Evolutionary conservation across 2,888 invertebrate species (phyloP), one percentile per base, ranked within the genome.

Genomic region (Sycophila texana): DNA sequence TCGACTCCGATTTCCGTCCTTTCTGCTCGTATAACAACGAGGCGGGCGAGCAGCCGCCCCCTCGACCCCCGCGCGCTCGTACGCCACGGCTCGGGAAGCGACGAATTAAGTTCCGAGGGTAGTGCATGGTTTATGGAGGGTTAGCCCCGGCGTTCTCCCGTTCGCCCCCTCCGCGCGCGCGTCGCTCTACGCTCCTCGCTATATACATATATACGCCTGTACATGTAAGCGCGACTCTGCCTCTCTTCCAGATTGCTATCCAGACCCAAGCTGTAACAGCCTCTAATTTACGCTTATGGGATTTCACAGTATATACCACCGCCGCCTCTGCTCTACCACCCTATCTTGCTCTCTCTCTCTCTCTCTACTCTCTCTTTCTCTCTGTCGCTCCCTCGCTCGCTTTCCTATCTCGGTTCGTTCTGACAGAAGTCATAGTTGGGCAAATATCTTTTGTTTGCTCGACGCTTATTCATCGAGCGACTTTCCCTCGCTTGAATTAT

Each of bases 71-170:
- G 16, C 14, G 13, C 53, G 53, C 53, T 16, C 4, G 18, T 20
- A n/a, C n/a, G 57, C 18, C 16, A 2, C 26, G 71, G 72, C 55
- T 58, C 51, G 74, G 79, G 71, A 74, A 74, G 85, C 86, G 84
- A 84, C 86, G 87, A 89, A 89, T 89, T 86, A 88, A 88, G 88
- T 89, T 87, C 86, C 84, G 83, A 83, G 82, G 82, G 82, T 78
- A 70, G 76, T 81, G 83, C 75, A 81, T 83, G 84, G 87, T 87
- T 87, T 88, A 87, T 87, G 85, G 89, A 86, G 85, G 85, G 51
- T 51, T 51, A 10, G 51, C 13, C 14, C 51, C 14, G 13, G 10
- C 51, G 10, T 4, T 51, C 51, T 51, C 51, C 14, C 51, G 10
- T 51, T 4, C 14, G 51, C 14, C 51, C 14, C 51, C 14, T 51